phyloP scores from a whole-genome alignment of 1,140 invertebrate genomes.

The Anoplolepis gracilipes region DNA sequence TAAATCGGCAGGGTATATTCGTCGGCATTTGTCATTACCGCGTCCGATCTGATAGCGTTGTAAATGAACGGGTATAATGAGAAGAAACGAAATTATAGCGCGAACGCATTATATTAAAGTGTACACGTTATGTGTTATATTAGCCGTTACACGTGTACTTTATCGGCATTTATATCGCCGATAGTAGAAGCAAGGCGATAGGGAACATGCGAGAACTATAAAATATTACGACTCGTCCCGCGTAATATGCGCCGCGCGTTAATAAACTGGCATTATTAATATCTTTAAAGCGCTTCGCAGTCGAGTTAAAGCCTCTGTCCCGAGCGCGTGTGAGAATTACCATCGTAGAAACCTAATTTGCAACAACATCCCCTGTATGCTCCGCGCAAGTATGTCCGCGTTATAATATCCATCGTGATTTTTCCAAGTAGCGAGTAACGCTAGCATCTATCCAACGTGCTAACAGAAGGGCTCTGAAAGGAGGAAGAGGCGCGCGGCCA shows the following conservation, averaged over 20 bases:
- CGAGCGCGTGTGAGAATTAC: conserved; percentile 36
- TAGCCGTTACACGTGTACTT: conserved; percentile 18
- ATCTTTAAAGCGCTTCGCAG: conserved; percentile 39
- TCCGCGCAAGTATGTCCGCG: conserved; percentile 12
- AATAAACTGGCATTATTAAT: conserved; percentile 59
- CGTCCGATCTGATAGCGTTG: conserved; percentile 26
- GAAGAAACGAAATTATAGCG: conserved; percentile 42
- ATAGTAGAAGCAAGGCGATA: conserved; percentile 17
- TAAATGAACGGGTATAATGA: conserved; percentile 46
- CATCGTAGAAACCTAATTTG: conserved; percentile 57
- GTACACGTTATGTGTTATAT: not conserved
- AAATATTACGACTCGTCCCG: conserved; percentile 52
- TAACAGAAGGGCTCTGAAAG: conserved; percentile 33
- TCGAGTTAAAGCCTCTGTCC: conserved; percentile 31
- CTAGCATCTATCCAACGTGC: conserved; percentile 43
- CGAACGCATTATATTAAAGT: conserved; percentile 30
- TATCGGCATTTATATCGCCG: conserved; percentile 42
- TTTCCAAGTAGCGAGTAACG: conserved; percentile 39
- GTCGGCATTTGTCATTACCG: conserved; percentile 54
- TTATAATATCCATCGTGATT: conserved; percentile 28
- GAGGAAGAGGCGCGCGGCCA: conserved; percentile 8
- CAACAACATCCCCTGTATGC: conserved; percentile 38
- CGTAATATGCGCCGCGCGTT: conserved; percentile 41
- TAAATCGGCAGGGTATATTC: conserved; percentile 36
- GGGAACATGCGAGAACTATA: conserved; percentile 36